phyloP scores from a whole-genome alignment of 2,113 vertebrate genomes.

The Rhinolophus ferrumequinum region DNA sequence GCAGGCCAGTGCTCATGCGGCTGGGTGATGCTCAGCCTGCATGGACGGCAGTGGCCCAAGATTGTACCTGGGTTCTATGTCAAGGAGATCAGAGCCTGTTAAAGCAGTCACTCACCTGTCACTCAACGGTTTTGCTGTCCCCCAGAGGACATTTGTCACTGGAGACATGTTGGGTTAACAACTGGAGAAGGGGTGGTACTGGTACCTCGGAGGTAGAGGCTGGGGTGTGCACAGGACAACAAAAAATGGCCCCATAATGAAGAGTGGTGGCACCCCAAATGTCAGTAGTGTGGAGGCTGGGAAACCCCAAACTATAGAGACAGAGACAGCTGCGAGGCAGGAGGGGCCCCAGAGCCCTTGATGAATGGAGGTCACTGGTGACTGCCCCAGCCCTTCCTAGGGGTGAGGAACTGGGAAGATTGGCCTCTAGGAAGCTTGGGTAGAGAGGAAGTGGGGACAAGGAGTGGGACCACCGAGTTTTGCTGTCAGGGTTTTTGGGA shows the following conservation, averaged over 20 bases:
- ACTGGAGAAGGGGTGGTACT: background rate
- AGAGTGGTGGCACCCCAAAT: background rate
- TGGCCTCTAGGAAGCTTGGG: background rate
- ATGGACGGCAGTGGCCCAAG: rapidly evolving
- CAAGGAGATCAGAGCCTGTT: background rate
- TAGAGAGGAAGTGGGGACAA: background rate
- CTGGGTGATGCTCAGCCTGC: background rate
- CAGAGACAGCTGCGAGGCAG: background rate
- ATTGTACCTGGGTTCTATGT: background rate
- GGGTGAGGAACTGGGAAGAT: rapidly evolving
- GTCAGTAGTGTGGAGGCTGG: background rate
- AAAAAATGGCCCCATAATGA: background rate
- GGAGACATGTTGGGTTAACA: background rate
- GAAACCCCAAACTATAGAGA: too few relatives aligned
- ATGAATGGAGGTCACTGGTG: background rate
- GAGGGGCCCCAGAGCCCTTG: too few relatives aligned
- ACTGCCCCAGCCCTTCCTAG: background rate
- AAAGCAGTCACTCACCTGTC: background rate
- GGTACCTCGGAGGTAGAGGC: background rate
- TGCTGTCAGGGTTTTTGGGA: background rate
- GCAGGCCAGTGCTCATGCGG: background rate
- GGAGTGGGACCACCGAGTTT: rapidly evolving
- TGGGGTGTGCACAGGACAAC: background rate
- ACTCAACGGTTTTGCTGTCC: too few relatives aligned
- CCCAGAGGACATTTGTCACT: rapidly evolving